phyloP scores from a whole-genome alignment of 2,113 vertebrate genomes.

The Ceyx cyanopectus region DNA sequence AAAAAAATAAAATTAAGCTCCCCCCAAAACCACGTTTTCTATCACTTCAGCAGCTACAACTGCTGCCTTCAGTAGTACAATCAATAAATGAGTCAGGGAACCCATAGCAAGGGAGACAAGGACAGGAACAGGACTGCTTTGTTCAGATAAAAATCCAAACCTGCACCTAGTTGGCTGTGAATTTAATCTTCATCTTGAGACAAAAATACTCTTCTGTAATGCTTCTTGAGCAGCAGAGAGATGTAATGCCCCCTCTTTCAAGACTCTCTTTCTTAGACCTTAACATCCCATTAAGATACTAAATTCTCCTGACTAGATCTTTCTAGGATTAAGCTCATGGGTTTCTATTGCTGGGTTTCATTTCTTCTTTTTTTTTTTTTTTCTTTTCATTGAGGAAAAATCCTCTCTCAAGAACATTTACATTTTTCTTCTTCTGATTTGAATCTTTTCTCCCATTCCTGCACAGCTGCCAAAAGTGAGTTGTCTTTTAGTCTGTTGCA shows the following conservation, averaged over 20 bases:
- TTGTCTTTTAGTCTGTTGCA: background rate
- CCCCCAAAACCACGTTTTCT: background rate
- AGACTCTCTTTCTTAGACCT: background rate
- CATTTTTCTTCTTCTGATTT: background rate
- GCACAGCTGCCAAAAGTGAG: background rate
- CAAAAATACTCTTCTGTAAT: background rate
- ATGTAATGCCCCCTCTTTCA: background rate
- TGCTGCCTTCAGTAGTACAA: background rate
- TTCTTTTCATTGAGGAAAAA: background rate
- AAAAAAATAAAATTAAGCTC: background rate
- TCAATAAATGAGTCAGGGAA: background rate
- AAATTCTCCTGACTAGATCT: background rate
- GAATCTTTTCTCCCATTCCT: conserved; percentile 13
- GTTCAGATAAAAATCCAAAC: background rate
- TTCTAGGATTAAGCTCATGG: background rate
- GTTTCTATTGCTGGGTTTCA: background rate
- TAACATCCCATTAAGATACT: background rate
- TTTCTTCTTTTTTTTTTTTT: no score
- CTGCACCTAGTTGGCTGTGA: background rate
- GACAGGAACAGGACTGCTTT: background rate
- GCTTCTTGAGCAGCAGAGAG: background rate
- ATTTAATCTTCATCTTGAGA: background rate
- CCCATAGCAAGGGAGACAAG: background rate
- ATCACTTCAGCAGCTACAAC: background rate
- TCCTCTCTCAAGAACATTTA: background rate